Percentiles rank a stretch among this genome's conserved stretches.
Evolutionary conservation across 2,113 vertebrate genomes (phyloP).

Genomic region (Periophthalmus modestus): DNA sequence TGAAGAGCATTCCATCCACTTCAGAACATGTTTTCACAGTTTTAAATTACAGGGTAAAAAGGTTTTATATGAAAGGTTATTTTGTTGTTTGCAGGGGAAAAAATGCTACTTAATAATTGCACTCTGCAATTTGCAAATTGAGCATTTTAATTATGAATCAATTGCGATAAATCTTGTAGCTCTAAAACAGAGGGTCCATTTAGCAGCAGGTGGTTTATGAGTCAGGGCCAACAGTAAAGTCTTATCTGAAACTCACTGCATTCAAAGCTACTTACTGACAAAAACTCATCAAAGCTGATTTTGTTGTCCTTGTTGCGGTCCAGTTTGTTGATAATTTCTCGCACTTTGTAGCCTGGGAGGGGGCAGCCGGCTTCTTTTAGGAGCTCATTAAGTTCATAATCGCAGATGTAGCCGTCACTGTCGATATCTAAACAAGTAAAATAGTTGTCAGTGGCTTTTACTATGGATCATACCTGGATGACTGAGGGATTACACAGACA

Average conservation of each 20-base stretch:
- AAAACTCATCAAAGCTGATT: slow-evolving; percentile 93
- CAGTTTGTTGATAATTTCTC: slow-evolving; percentile 93
- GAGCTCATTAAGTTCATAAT: slow-evolving; percentile 88
- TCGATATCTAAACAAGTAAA: slow-evolving; percentile 83
- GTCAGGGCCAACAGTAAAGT: slow-evolving; percentile 23
- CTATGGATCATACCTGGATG: too few species aligned
- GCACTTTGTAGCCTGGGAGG: slow-evolving; percentile 89
- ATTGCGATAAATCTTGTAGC: too few species aligned
- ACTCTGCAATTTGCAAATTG: too few species aligned
- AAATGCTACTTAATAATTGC: too few species aligned
- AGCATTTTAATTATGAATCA: too few species aligned
- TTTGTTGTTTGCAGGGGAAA: too few species aligned
- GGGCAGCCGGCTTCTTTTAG: slow-evolving; percentile 89
- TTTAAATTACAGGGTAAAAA: too few species aligned
- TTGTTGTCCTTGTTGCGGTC: slow-evolving; percentile 90
- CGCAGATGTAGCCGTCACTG: slow-evolving; percentile 84
- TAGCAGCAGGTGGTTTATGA: slow-evolving; percentile 19
- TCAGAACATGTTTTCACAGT: too few species aligned
- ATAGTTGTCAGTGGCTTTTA: too few species aligned
- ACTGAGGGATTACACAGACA: too few species aligned
- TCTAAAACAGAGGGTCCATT: neutral
- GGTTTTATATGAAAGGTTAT: too few species aligned
- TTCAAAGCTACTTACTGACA: slow-evolving; percentile 80
- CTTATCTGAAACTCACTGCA: neutral
- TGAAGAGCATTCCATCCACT: too few species aligned